phyloP scores from a whole-genome alignment of 2,113 vertebrate species.

The Megaceryle maxima region DNA sequence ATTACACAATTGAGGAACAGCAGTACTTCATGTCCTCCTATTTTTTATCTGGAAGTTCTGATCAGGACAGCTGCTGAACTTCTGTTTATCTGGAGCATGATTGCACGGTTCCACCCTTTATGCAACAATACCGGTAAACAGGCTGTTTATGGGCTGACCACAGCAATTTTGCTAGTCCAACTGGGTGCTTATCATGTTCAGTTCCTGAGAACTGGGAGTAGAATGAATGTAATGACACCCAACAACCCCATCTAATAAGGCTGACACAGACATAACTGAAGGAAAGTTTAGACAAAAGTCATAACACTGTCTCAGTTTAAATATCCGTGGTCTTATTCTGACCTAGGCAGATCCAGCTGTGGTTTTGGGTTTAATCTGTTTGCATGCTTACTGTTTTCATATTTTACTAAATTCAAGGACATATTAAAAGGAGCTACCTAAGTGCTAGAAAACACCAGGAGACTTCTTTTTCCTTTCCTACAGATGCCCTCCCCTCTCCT shows the following conservation, averaged over 20 bases:
- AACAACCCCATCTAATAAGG: not conserved
- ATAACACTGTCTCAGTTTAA: not conserved
- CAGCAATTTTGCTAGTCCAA: not conserved
- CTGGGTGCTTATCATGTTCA: not conserved
- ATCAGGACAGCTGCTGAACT: not conserved
- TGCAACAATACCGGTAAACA: not conserved
- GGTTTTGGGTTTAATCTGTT: not conserved
- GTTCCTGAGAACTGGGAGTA: not conserved
- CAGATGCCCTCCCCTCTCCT: not conserved
- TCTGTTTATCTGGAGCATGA: not conserved
- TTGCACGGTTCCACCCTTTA: not conserved
- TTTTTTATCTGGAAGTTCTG: not conserved
- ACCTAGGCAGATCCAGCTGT: not conserved
- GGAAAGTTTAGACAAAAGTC: not conserved
- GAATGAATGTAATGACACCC: not conserved
- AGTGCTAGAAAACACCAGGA: not conserved
- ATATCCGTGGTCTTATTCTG: not conserved
- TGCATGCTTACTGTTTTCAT: not conserved
- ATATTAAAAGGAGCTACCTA: not conserved
- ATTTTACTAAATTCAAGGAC: not conserved
- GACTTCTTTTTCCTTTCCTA: not conserved
- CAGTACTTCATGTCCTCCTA: not conserved
- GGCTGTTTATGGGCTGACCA: not conserved
- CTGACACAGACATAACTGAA: not conserved
- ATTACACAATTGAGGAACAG: not conserved